Conservation (phyloP, 2,888 invertebrate species). For the Leptopilina drosophilae region DNA sequence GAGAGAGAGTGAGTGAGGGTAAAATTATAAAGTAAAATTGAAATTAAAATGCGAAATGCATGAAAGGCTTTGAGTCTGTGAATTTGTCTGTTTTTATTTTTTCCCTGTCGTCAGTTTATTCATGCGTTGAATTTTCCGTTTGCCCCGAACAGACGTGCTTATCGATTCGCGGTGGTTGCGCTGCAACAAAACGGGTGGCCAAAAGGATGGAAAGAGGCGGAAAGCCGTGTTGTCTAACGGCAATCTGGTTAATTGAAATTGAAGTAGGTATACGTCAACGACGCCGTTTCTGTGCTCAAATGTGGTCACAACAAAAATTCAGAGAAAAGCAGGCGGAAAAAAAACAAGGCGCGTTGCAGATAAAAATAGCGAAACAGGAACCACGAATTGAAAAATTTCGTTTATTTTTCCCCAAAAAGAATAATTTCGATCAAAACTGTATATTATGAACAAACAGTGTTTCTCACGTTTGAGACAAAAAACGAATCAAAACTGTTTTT, state of each 20-base stretch:
- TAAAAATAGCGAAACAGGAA: neutral
- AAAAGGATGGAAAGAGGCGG: conserved; percentile 39
- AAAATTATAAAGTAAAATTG: neutral
- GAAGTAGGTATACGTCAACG: conserved; percentile 47
- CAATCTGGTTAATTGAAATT: conserved; percentile 62
- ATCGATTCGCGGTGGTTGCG: conserved; percentile 55
- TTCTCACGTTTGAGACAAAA: too few species aligned
- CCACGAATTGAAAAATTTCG: too few species aligned
- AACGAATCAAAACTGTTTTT: too few species aligned
- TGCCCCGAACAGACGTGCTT: conserved; percentile 51
- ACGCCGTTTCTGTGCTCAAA: conserved; percentile 27
- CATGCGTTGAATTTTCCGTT: conserved; percentile 54
- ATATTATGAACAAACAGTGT: too few species aligned
- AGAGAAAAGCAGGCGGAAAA: neutral
- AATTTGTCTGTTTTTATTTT: conserved; percentile 12
- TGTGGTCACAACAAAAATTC: conserved; percentile 2
- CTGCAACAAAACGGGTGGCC: conserved; percentile 25
- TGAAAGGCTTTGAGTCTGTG: conserved; percentile 21
- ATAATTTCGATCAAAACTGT: too few species aligned
- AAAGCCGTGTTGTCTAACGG: conserved; percentile 54
- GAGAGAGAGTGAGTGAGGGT: neutral
- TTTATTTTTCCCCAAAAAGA: too few species aligned
- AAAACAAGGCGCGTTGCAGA: neutral
- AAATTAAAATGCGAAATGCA: conserved; percentile 26
- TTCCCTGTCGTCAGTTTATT: conserved; percentile 39